A percentile compares a stretch with the other conserved stretches of the same genome.
phyloP scores from a whole-genome alignment of 2,113 vertebrate genomes.

The Petromus typicus region DNA sequence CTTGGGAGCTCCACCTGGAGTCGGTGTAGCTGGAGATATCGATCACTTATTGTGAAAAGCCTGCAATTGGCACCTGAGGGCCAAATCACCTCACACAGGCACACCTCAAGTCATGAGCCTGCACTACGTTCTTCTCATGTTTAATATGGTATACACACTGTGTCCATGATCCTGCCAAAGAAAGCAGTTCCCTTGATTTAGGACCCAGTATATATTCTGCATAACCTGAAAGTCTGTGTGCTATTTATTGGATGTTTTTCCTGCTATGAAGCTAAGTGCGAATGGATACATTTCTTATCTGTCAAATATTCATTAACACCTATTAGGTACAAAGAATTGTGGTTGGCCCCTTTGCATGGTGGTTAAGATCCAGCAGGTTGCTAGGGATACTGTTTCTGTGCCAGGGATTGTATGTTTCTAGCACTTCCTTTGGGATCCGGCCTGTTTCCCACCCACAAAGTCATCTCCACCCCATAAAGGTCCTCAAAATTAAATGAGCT shows the following conservation, averaged over 20 bases:
- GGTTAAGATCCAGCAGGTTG: neutral
- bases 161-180: neutral
- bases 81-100: neutral
- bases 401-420: neutral
- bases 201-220: neutral
- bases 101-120: neutral
- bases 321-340: neutral
- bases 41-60: neutral
- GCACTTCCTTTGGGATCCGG: neutral
- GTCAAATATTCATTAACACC: neutral
- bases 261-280: neutral
- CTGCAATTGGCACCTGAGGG: neutral
- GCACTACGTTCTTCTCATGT: neutral
- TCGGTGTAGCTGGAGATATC: neutral
- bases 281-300: conserved; percentile 6
- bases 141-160: neutral
- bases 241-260: neutral
- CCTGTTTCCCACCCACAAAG: neutral
- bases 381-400: neutral
- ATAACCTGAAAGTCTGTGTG: neutral
- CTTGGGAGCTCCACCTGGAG: neutral
- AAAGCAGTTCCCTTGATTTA: neutral
- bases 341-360: neutral
- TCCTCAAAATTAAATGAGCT: neutral
- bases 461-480: neutral